Evolutionary conservation across 2,113 vertebrate genomes (phyloP), one percentile per base, ranked within the genome.

Genomic region (Laterallus jamaicensis): DNA sequence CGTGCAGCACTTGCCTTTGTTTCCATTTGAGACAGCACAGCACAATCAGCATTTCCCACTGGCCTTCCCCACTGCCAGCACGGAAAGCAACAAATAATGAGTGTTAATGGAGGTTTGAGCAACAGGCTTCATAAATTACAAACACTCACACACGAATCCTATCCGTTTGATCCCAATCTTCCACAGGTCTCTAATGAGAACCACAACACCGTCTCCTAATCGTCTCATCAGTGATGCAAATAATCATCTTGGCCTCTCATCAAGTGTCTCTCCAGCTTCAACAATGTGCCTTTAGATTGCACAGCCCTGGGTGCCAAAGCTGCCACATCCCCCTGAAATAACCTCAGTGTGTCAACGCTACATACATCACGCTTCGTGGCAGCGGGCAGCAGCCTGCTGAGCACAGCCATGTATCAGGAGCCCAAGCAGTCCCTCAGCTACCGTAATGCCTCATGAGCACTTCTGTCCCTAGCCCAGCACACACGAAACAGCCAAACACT

Each of bases 211-310:
- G 0, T 26, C 64, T 81, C 76, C 39, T 94, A 69, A 92, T 88
- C 68, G 76, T 44, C 88, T 84, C 71, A 77, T 88, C 86, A 56
- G 58, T 55, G 81, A 87, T 22, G 50, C 82, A 96, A 93, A 95
- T 74, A 88, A 59, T 63, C 59, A 63, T 39, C 81, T 37, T 83
- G 70, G 89, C 52, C 58, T 74, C 71, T 62, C 74, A 40, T n/a
- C 40, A 76, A 90, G 58, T 10, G 15, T 54, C 76, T 73, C 70
- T 77, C 52, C 7, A 4, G 22, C 42, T 81, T 32, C 39, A 75
- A 62, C 47, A 42, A 37, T 0, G 16, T 8, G 47, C 28, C 66
- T 63, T 80, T 47, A 67, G 49, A 55, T 4, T 58, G 70, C 73
- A 52, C 31, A 94, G 56, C 37, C 32, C 74, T 22, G 21, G 15